Evolutionary conservation across 2,888 invertebrate genomes (phyloP), one percentile per base, ranked within the genome.

Genomic region (Byasa hedistus): DNA sequence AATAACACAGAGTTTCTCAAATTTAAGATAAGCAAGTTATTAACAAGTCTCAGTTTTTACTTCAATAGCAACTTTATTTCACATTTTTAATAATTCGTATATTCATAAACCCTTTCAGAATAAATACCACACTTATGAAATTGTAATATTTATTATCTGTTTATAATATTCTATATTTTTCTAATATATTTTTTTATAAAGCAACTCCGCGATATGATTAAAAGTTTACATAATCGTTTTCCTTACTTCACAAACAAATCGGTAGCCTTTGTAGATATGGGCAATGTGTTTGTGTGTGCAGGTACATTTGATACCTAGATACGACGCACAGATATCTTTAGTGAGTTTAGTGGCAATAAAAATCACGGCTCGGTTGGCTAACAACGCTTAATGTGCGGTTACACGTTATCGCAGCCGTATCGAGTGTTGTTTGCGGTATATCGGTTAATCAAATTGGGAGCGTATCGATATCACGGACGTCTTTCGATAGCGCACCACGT

Each of bases 371-470:
- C 80, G 76, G 83, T 86, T 85, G 82, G 84, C 83, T 84, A 87
- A 87, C 87, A 88, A 76, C 85, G 81, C 81, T 89, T 89, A 89
- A 89, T 84, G 82, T 83, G 78, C 79, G 80, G 79, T 85, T 87
- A 86, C 85, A 83, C 80, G 74, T 84, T 87, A 88, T 88, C 89
- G 84, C 72, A 71, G 81, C 86, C 84, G 85, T 87, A 87, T 87
- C 87, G 82, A 86, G 84, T 87, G 89, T 87, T 83, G 85, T 86
- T 83, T 77, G 81, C 78, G 75, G 80, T 80, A 82, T 88, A 89
- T 90, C 89, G 85, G 81, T 83, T 88, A 87, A 91, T 89, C 89
- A 89, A 89, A 89, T 88, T 89, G 86, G 88, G 87, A 85, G 84
- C 89, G 86, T 84, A 85, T 86, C 86, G 87, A 81, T 90, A 89